Base-by-base conservation (phyloP, 2,797 vertebrate species). In the Myotis myotis region DNA sequence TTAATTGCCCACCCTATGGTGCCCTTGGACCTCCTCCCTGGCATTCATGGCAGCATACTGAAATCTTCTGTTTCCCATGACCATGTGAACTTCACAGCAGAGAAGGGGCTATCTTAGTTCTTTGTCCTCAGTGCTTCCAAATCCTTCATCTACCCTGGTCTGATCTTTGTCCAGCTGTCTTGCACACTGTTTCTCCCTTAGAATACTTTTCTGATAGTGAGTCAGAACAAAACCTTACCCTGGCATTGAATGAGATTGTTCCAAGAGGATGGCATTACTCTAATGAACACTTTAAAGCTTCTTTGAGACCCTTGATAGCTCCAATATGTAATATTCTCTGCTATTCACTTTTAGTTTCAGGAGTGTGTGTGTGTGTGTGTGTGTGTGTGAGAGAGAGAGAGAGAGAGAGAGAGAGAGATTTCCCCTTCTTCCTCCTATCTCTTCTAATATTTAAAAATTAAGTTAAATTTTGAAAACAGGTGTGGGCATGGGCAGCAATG, bases 31-130 rank as follows among this genome's bases (percentile, higher is more conserved):
- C 30, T 17, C 20, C 12, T 22, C 6, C 17, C 10, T 2, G 20
- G 5, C 30, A 30, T 16, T n/a, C 36, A 19, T 0, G 3, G 30
- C 2, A 8, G 53, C 0, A 0, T 5, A 6, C 25, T 49, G 41
- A 23, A 68, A 30, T 19, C 3, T 0, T 53, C 62, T 25, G n/a
- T 51, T 17, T 49, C n/a, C 5, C 0, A 7, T 2, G 16, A 25
- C 13, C 4, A 6, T 1, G 2, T 38, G 78, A 15, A 19, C 3
- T 33, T 79, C 55, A 41, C 20, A 84, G 36, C 6, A 62, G 4
- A 44, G 25, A n/a, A 5, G 6, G 28, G 22, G 17, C 38, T 66
- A 83, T 55, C 9, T 91, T 12, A 5, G 49, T 47, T 19, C 33
- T 88, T 62, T 89, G n/a, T 83, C 75, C n/a, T 92, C 4, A 53